Percentiles rank a stretch among this genome's conserved stretches.
Evolutionary conservation across 2,113 vertebrate species (phyloP).

Genomic region (Ceyx margarethae): DNA sequence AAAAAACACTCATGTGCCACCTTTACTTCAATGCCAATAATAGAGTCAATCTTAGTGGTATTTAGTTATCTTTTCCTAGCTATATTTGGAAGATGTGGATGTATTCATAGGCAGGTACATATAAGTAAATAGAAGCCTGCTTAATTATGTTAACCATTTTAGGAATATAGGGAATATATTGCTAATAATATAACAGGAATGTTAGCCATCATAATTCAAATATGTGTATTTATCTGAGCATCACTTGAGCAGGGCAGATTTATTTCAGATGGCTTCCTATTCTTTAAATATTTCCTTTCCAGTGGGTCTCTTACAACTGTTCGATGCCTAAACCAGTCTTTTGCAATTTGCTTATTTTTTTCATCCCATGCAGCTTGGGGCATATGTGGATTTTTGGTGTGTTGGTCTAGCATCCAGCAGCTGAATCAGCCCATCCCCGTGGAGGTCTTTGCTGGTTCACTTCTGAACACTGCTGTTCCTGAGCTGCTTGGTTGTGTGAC

Average conservation of each 20-base stretch:
- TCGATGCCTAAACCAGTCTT: neutral
- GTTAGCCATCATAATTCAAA: neutral
- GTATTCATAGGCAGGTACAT: neutral
- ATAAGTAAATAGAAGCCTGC: neutral
- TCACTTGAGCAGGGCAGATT: neutral
- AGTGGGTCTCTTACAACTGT: neutral
- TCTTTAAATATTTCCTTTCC: neutral
- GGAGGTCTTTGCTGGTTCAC: neutral
- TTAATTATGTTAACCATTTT: too few species aligned
- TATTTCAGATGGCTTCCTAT: neutral
- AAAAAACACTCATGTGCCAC: neutral
- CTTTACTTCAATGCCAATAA: neutral
- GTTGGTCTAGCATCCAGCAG: neutral
- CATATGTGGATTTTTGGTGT: neutral
- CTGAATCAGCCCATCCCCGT: neutral
- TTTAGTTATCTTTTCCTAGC: neutral
- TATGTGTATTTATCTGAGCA: neutral
- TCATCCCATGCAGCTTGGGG: neutral
- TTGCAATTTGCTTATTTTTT: neutral
- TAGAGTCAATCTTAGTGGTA: neutral
- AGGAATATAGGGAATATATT: too few species aligned
- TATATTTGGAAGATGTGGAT: neutral
- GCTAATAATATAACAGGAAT: too few species aligned
- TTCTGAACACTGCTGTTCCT: neutral
- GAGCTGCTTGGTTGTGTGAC: conserved; percentile 16